Percentiles rank a stretch among this genome's conserved stretches.
These are phyloP conservation scores for Sylvietta virens DNA, from an alignment of 2,113 vertebrate species.

Conservation along the genomic window DNA sequence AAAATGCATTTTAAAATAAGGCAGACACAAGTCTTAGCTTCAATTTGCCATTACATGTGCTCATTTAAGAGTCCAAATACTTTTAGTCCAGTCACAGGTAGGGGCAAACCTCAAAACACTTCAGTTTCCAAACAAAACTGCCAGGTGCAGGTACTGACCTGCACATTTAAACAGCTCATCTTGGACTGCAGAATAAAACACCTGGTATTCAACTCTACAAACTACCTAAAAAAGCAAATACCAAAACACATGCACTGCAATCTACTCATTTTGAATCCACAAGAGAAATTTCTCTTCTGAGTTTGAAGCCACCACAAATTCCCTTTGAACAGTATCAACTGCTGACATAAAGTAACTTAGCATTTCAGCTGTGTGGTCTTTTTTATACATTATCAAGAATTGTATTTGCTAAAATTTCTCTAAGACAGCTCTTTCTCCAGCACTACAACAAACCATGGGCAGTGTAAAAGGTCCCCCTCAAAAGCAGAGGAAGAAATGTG, in stretches of 20 bases:
- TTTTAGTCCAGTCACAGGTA: background rate
- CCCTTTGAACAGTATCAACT: background rate
- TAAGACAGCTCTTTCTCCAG: background rate
- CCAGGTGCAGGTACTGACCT: background rate
- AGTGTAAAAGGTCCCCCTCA: background rate
- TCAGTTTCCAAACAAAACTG: background rate
- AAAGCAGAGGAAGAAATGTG: background rate
- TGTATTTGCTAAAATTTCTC: background rate
- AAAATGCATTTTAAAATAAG: slow-evolving; percentile 24
- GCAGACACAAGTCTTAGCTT: background rate
- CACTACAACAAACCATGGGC: background rate
- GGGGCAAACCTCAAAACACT: background rate
- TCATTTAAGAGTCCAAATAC: background rate
- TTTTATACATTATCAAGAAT: background rate
- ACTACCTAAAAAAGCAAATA: background rate
- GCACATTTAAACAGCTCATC: background rate
- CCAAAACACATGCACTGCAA: background rate
- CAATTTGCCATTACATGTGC: background rate
- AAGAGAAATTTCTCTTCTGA: background rate
- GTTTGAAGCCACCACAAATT: background rate
- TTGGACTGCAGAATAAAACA: background rate
- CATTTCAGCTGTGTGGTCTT: background rate
- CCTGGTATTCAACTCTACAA: background rate
- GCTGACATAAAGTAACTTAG: background rate
- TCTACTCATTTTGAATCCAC: background rate